Evolutionary conservation across 2,888 invertebrate genomes (phyloP).

Genomic region (Andrena camellia): DNA sequence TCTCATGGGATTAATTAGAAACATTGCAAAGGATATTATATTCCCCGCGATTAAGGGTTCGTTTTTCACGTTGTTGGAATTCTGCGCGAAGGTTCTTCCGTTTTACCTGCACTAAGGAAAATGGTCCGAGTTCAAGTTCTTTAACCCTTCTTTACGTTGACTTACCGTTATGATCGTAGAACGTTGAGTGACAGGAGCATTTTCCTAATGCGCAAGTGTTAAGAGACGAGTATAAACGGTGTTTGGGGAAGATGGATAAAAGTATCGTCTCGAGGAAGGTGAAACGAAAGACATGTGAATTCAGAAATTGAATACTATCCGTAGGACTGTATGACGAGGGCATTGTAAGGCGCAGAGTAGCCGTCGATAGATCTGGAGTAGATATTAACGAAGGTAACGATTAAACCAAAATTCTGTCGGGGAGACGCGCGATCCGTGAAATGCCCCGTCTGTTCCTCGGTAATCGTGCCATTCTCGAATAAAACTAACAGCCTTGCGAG

Average conservation of each 20-base stretch:
- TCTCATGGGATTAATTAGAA: conserved; percentile 21
- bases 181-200: neutral
- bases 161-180: neutral
- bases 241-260: conserved; percentile 38
- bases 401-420: conserved; percentile 67
- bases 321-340: conserved; percentile 83
- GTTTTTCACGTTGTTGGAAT: conserved; percentile 23
- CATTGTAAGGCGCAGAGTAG: conserved; percentile 86
- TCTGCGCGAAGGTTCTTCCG: conserved; percentile 46
- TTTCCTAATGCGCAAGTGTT: neutral
- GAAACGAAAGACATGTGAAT: conserved; percentile 71
- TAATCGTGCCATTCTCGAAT: neutral
- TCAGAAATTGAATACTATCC: conserved; percentile 77
- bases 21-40: neutral
- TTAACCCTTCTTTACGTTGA: neutral
- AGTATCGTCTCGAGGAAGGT: conserved; percentile 58
- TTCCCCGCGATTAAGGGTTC: neutral
- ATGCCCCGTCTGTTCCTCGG: conserved; percentile 26
- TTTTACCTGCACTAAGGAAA: conserved; percentile 53
- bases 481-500: neutral
- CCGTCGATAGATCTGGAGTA: conserved; percentile 86
- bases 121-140: conserved; percentile 5
- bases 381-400: conserved; percentile 87
- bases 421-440: conserved; percentile 62
- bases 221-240: neutral